Percentiles rank a stretch among this genome's conserved stretches.
These are phyloP conservation scores for Cheilosia pagana DNA, from an alignment of 2,888 invertebrate genomes.

Conservation along the genomic window DNA sequence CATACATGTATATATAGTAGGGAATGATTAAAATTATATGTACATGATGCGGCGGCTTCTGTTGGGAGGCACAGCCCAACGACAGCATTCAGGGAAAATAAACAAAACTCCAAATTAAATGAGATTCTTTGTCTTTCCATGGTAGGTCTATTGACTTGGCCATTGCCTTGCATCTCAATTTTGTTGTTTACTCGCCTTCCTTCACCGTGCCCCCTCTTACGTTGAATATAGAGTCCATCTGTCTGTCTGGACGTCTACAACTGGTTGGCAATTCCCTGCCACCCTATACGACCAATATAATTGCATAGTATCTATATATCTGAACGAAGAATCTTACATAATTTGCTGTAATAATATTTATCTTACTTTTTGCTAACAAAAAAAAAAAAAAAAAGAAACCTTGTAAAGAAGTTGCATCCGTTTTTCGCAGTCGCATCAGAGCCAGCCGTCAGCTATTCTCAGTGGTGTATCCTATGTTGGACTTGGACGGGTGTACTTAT, in stretches of 20 bases:
- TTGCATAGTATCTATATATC: slow-evolving; percentile 36
- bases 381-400: neutral
- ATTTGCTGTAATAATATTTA: slow-evolving; percentile 68
- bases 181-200: slow-evolving; percentile 55
- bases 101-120: slow-evolving; percentile 70
- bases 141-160: slow-evolving; percentile 62
- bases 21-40: slow-evolving; percentile 61
- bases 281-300: slow-evolving; percentile 19
- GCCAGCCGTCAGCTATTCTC: neutral
- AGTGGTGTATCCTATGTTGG: slow-evolving; percentile 2
- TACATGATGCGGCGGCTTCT: slow-evolving; percentile 63
- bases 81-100: slow-evolving; percentile 44
- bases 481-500: slow-evolving; percentile 23
- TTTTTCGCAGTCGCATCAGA: slow-evolving; percentile 19
- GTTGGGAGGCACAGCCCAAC: slow-evolving; percentile 24
- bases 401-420: slow-evolving; percentile 54
- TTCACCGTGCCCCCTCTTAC: neutral
- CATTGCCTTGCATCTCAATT: slow-evolving; percentile 50
- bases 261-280: slow-evolving; percentile 5
- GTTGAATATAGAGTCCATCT: slow-evolving; percentile 14
- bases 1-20: slow-evolving; percentile 26
- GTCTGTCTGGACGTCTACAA: slow-evolving; percentile 54
- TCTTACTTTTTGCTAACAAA: slow-evolving; percentile 17
- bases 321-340: slow-evolving; percentile 66
- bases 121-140: slow-evolving; percentile 69